These are phyloP conservation scores for Oreohelix idahoensis DNA, from an alignment of 1,140 invertebrate species.

Conservation along the genomic window DNA sequence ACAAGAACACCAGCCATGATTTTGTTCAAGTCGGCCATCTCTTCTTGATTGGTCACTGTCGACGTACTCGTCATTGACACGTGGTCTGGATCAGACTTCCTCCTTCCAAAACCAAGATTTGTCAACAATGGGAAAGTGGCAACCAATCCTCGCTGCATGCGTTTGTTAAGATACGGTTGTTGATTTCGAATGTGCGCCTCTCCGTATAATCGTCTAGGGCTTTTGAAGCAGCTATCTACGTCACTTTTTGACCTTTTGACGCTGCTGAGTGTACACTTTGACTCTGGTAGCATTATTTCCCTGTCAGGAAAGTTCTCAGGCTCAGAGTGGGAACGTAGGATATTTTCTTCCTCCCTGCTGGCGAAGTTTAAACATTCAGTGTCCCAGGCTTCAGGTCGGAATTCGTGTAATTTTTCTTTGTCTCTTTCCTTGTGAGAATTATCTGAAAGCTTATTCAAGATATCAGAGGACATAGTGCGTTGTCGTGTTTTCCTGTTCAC, in stretches of 20 bases:
- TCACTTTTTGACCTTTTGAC: conserved; percentile 24
- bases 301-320: too few species aligned
- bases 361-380: neutral
- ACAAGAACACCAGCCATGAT: neutral
- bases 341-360: neutral
- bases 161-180: neutral
- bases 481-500: neutral
- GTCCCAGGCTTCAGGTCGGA: neutral
- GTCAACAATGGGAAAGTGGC: neutral
- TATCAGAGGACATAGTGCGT: neutral
- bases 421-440: neutral
- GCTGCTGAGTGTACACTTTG: neutral
- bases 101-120: neutral
- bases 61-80: conserved; percentile 8
- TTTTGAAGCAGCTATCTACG: neutral
- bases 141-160: neutral
- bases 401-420: neutral
- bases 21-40: too few species aligned
- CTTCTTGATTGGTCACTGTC: neutral
- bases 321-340: neutral
- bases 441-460: conserved; percentile 26
- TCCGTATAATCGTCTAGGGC: too few species aligned
- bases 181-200: neutral
- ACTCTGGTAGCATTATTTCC: neutral
- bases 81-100: neutral